A percentile compares a stretch with the other conserved stretches of the same genome.
phyloP scores from a whole-genome alignment of 2,888 invertebrate species.

The Perizoma affinitatum region DNA sequence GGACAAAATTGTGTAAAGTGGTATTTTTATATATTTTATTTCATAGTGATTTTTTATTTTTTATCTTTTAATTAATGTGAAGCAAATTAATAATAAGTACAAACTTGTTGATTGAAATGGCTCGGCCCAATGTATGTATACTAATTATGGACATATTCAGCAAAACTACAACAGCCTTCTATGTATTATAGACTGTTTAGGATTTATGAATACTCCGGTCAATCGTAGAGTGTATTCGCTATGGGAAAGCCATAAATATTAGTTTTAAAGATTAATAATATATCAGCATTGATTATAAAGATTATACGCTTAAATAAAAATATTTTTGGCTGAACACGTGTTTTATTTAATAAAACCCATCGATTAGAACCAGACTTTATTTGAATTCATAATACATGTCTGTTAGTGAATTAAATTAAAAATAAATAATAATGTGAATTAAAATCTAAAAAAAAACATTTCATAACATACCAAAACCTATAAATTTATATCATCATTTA shows the following conservation, averaged over 20 bases:
- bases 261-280: conserved; percentile 81
- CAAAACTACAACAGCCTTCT: conserved; percentile 57
- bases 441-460: conserved; percentile 8
- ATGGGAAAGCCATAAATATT: conserved; percentile 78
- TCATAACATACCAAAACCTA: neutral
- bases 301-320: conserved; percentile 85
- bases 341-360: conserved; percentile 58
- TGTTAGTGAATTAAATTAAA: conserved; percentile 32
- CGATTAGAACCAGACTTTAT: conserved; percentile 38
- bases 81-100: conserved; percentile 72
- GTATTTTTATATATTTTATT: conserved; percentile 79
- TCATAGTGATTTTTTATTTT: conserved; percentile 65
- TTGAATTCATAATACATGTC: conserved; percentile 37
- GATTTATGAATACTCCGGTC: conserved; percentile 59
- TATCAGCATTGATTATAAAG: conserved; percentile 83
- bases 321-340: conserved; percentile 81
- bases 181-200: conserved; percentile 41
- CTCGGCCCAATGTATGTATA: conserved; percentile 69
- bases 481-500: too few species aligned
- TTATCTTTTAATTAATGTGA: conserved; percentile 55
- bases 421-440: conserved; percentile 33
- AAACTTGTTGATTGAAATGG: conserved; percentile 67
- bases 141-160: conserved; percentile 62
- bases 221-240: conserved; percentile 62
- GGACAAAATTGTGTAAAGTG: conserved; percentile 64